These are phyloP conservation scores for Sminthurinus signatus DNA, from an alignment of 1,140 invertebrate genomes.

Conservation along the genomic window DNA sequence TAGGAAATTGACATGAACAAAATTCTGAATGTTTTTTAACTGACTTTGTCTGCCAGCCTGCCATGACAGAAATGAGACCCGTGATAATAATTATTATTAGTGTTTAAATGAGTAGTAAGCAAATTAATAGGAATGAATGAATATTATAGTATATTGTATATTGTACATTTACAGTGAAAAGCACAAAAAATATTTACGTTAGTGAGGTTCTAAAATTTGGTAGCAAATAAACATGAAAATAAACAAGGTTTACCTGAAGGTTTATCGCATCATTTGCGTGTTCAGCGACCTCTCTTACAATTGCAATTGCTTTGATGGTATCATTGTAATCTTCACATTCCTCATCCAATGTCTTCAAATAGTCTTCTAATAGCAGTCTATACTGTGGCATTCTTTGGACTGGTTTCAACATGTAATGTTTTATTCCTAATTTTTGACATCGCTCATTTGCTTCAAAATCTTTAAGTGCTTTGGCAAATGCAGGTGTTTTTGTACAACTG, in stretches of 20 bases:
- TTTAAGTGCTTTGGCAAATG: conserved; percentile 11
- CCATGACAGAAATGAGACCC: too few relatives aligned
- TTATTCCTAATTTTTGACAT: conserved; percentile 59
- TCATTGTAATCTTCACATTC: conserved; percentile 60
- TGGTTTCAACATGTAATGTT: conserved; percentile 64
- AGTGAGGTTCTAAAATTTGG: too few relatives aligned
- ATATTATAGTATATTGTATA: background rate
- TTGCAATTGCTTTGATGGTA: conserved; percentile 57
- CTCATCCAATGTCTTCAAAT: conserved; percentile 55
- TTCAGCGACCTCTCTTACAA: conserved; percentile 64
- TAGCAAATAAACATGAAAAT: too few relatives aligned
- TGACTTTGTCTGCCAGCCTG: too few relatives aligned
- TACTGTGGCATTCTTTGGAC: conserved; percentile 54
- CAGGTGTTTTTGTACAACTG: background rate
- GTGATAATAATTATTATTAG: background rate
- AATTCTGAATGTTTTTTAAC: too few relatives aligned
- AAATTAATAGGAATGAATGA: background rate
- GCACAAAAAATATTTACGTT: background rate
- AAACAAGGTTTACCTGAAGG: conserved; percentile 44
- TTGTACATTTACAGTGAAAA: background rate
- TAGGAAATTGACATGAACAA: too few relatives aligned
- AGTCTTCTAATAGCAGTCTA: conserved; percentile 60
- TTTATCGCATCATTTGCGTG: conserved; percentile 68
- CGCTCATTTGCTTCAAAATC: conserved; percentile 60
- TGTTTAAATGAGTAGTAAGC: background rate